phyloP scores from a whole-genome alignment of 2,888 invertebrate genomes.

The Crossocerus cetratus region DNA sequence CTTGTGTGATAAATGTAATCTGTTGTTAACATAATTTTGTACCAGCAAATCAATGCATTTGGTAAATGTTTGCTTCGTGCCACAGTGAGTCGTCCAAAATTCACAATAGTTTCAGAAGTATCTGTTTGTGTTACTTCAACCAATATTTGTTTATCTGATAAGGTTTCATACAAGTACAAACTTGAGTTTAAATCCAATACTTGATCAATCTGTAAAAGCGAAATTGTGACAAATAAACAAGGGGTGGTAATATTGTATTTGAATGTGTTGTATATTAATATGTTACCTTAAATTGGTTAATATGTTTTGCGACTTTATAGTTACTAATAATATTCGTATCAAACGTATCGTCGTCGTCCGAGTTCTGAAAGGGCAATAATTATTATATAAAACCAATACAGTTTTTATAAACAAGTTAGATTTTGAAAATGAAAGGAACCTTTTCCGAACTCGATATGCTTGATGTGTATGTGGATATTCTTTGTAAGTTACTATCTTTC shows the following conservation, averaged over 20 bases:
- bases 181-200: conserved; percentile 65
- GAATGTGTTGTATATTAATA: not conserved
- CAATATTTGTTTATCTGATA: conserved; percentile 54
- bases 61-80: conserved; percentile 45
- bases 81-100: conserved; percentile 56
- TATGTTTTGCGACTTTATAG: conserved; percentile 79
- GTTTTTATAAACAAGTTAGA: not conserved
- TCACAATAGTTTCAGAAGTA: conserved; percentile 52
- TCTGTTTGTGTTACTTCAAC: conserved; percentile 59
- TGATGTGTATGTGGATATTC: conserved; percentile 20
- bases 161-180: conserved; percentile 54
- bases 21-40: conserved; percentile 53
- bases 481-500: conserved; percentile 79
- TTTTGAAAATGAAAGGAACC: conserved; percentile 33
- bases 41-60: conserved; percentile 67
- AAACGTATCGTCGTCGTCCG: conserved; percentile 26
- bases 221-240: too few relatives aligned
- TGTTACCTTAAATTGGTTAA: conserved; percentile 81
- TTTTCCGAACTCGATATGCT: conserved; percentile 29
- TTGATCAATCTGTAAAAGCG: conserved; percentile 61
- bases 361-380: conserved; percentile 24
- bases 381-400: not conserved
- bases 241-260: not conserved
- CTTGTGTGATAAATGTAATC: conserved; percentile 54
- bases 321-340: conserved; percentile 28